Evolutionary conservation across 92 coral and sea anemone genomes (phyloP).

Genomic region (Porites lobata): DNA sequence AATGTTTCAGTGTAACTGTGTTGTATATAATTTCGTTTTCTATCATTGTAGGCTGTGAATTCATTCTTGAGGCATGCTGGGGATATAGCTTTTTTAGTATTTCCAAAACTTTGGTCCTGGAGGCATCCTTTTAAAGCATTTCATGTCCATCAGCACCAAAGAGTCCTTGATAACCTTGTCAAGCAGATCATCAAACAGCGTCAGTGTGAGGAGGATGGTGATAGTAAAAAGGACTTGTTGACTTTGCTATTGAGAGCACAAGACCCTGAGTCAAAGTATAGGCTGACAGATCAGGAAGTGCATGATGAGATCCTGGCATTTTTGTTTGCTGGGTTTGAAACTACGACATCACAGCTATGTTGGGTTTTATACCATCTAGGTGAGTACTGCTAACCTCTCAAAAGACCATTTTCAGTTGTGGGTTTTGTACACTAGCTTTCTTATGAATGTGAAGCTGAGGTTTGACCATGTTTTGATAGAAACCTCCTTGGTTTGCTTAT

Average conservation of each 20-base stretch:
- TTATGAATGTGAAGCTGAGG: too few species aligned
- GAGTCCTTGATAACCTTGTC: slow-evolving; percentile 40
- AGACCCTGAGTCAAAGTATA: slow-evolving; percentile 60
- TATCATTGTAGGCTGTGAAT: slow-evolving; percentile 24
- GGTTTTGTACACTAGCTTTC: too few species aligned
- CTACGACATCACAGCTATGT: slow-evolving; percentile 61
- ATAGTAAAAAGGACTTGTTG: slow-evolving; percentile 39
- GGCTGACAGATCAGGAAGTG: slow-evolving; percentile 52
- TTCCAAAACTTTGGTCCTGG: slow-evolving; percentile 27
- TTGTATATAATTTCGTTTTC: too few species aligned
- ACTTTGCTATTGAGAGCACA: slow-evolving; percentile 56
- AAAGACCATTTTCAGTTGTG: too few species aligned
- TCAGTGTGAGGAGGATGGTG: background rate
- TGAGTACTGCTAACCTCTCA: background rate
- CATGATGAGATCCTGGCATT: slow-evolving; percentile 71
- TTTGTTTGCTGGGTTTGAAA: slow-evolving; percentile 73
- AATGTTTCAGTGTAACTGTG: too few species aligned
- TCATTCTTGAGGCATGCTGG: slow-evolving; percentile 29
- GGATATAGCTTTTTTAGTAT: slow-evolving; percentile 16
- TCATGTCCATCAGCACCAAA: background rate
- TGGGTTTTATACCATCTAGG: slow-evolving; percentile 70
- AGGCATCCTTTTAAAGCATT: slow-evolving; percentile 46
- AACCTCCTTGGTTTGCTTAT: too few species aligned
- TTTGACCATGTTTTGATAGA: too few species aligned
- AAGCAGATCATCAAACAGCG: slow-evolving; percentile 25